Base-by-base conservation (phyloP, 2,888 invertebrate species). In the Amphimallon solstitiale region DNA sequence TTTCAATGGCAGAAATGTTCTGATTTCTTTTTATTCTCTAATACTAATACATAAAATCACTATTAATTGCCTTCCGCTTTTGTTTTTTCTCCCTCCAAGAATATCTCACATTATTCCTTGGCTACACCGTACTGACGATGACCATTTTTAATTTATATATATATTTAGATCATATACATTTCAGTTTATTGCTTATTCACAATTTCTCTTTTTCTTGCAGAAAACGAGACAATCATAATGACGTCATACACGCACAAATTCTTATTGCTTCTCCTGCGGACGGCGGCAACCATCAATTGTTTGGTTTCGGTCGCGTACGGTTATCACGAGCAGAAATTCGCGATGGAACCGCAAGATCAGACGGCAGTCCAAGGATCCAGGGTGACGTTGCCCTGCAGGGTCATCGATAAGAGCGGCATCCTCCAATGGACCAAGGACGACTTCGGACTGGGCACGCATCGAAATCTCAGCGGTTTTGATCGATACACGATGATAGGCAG, bases 381-480 rank as follows among this genome's bases (percentile, higher is more conserved):
- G 66, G 94, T 95, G 43, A 94, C 95, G 9, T 84, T 97, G 65
- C 95, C 95, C 2, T 98, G 97, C 82, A 86, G 93, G 40, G 94
- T 97, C 19, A 90, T 94, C 79, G 90, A 92, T 78, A 94, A 95
- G 81, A 89, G 88, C 46, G 98, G 98, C 0, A 90, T 91, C 61
- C 87, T 98, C 61, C 98, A 98, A 82, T 98, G 98, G 98, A 97
- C 97, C 65, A 94, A 95, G 79, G 96, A 97, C 78, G 97, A 95
- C 79, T 98, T 97, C 78, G 98, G 97, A 0, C 87, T 98, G 34
- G 98, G 98, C 1, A 90, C 93, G 0, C 94, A 96, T 78, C 86
- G 97, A 71, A 92, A 94, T 75, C 86, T 98, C 66, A 93, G 93
- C 67, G 95, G 95, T 38, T 98, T 93, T 83, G 94, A 95, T 68